These are phyloP conservation scores for Samia ricini DNA, from an alignment of 1,140 invertebrate species.

Conservation along the genomic window DNA sequence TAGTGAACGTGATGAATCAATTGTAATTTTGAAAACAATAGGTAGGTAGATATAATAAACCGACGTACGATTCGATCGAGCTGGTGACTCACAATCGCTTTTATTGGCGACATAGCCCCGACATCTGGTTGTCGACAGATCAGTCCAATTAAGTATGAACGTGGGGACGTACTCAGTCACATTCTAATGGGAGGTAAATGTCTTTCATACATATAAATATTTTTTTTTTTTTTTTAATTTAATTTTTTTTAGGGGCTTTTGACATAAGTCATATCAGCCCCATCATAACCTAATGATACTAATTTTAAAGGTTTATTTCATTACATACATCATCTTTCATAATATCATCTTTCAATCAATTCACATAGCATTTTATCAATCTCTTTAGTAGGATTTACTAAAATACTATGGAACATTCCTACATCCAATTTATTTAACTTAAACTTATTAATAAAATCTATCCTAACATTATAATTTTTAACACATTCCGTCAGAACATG, in stretches of 20 bases:
- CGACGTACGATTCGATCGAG: slow-evolving; percentile 9
- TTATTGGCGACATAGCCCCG: slow-evolving; percentile 37
- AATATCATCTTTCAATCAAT: no score
- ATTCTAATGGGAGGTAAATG: neutral
- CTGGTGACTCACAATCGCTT: slow-evolving; percentile 35
- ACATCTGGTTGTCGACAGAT: slow-evolving; percentile 33
- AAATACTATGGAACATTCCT: no score
- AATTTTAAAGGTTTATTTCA: no score
- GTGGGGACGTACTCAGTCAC: neutral
- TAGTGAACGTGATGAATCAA: slow-evolving; percentile 24
- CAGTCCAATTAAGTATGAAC: slow-evolving; percentile 39
- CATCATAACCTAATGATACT: no score
- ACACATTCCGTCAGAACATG: neutral
- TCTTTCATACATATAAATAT: neutral
- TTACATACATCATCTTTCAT: no score
- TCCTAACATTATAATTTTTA: no score
- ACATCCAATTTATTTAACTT: no score
- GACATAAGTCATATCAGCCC: no score
- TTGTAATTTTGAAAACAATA: slow-evolving; percentile 29
- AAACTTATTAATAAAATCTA: no score
- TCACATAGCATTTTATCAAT: no score
- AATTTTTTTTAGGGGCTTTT: no score
- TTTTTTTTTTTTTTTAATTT: neutral
- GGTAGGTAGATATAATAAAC: slow-evolving; percentile 20
- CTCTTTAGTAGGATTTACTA: no score